A percentile compares a stretch with the other conserved stretches of the same genome.
Evolutionary conservation across 2,888 invertebrate genomes (phyloP).

Genomic region (Agrotis ipsilon): DNA sequence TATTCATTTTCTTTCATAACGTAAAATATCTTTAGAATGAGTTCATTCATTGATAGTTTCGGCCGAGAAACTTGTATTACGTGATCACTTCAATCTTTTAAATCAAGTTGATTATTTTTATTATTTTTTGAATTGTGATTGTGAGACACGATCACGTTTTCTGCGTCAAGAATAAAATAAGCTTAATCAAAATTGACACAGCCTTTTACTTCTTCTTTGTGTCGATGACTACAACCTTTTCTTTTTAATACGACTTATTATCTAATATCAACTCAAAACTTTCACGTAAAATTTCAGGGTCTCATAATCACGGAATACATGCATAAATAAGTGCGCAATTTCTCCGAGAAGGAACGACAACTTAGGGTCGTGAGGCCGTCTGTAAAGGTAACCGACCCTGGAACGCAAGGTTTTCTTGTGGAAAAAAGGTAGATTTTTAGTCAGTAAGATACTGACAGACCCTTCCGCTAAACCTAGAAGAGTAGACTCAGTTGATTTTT

Average conservation of each 20-base stretch:
- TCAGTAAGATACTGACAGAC: no score
- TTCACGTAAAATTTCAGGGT: not conserved
- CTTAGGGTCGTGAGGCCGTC: no score
- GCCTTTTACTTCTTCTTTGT: not conserved
- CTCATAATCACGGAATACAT: not conserved
- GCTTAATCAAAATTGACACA: not conserved
- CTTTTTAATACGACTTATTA: not conserved
- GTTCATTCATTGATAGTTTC: slow-evolving; percentile 45
- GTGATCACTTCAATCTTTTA: slow-evolving; percentile 10
- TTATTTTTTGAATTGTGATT: slow-evolving; percentile 1
- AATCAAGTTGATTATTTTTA: slow-evolving; percentile 5
- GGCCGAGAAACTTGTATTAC: slow-evolving; percentile 19
- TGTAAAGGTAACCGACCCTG: no score
- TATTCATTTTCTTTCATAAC: slow-evolving; percentile 5
- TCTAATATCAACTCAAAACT: not conserved
- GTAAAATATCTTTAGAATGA: slow-evolving; percentile 28
- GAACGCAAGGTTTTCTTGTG: no score
- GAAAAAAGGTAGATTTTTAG: no score
- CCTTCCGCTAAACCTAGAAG: no score
- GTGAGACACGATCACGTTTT: slow-evolving; percentile 12
- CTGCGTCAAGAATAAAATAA: slow-evolving; percentile 8
- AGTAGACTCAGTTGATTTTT: no score
- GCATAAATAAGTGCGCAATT: no score
- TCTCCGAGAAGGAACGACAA: no score
- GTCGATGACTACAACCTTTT: not conserved